Base-by-base conservation (phyloP, 1,140 invertebrate genomes). In the Agrypnia vestita region DNA sequence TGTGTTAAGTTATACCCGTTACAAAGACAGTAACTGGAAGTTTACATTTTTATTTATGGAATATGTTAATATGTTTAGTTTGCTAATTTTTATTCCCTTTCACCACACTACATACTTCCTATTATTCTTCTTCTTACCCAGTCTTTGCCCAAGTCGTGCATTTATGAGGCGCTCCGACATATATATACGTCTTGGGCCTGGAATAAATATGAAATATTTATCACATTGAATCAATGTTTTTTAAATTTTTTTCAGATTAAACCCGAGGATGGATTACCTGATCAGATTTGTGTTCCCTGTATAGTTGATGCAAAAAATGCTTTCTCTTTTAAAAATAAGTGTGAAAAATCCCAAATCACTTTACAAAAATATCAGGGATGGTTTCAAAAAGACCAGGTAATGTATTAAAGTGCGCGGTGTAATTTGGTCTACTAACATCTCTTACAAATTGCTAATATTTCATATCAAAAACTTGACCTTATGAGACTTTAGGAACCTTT, bases 291-390 rank as follows among this genome's bases (percentile, higher is more conserved):
- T 43, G 9, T 76, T n/a, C 15, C 62, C 6, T 80, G 79, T 71
- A 35, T 80, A 3, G 43, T 56, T 7, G 44, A 76, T 21, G 74
- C 64, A 59, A 80, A 77, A 59, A 76, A 61, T 55, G 74, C 73
- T 46, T 77, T 53, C 59, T 61, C 46, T 15, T 80, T 80, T 43
- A 80, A 80, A 51, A 59, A 47, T 43, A 80, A 77, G 51, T 80
- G 79, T 77, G 79, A 80, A 69, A 77, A 73, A 11, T 35, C 64
- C 47, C 61, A 80, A 46, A 72, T 12, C 15, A 49, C 43, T 35
- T n/a, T 80, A 6, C 43, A 51, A 25, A 77, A 77, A 62, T 64
- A 74, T n/a, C 51, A 43, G 13, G 43, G n/a, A 43, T n/a, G 13
- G 71, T 56, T 59, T 56, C 71, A 55, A n/a, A 74, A 55, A 4